Evolutionary conservation across 2,888 invertebrate species (phyloP).

Genomic region (Chrysolina americana): DNA sequence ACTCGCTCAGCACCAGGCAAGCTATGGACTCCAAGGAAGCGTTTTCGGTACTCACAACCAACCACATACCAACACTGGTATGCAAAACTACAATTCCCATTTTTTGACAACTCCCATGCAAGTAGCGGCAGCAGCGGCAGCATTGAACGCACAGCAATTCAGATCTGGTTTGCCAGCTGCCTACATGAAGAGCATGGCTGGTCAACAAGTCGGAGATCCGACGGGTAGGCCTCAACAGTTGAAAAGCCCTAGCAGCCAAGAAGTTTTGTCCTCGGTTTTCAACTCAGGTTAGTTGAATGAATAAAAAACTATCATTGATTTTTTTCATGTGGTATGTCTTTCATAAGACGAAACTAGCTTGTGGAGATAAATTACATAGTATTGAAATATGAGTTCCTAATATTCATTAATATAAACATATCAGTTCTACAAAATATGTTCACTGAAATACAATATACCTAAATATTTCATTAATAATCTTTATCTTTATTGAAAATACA

Average conservation of each 20-base stretch:
- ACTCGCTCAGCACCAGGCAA: conserved; percentile 68
- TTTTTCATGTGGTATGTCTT: no score
- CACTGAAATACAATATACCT: no score
- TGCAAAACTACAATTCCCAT: conserved; percentile 72
- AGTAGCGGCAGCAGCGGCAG: conserved; percentile 76
- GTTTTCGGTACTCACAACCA: conserved; percentile 70
- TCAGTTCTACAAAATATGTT: no score
- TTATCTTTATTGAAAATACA: no score
- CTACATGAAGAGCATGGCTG: conserved; percentile 65
- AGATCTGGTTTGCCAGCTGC: conserved; percentile 71
- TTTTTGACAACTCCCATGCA: conserved; percentile 77
- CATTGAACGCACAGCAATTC: conserved; percentile 76
- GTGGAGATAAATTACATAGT: no score
- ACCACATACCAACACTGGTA: conserved; percentile 69
- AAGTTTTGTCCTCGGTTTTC: conserved; percentile 74
- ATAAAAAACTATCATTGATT: no score
- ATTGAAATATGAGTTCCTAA: no score
- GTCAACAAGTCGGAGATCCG: conserved; percentile 63
- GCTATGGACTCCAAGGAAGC: conserved; percentile 71
- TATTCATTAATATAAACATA: no score
- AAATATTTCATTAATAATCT: no score
- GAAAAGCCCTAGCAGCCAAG: conserved; percentile 73
- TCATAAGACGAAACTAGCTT: no score
- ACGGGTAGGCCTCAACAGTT: conserved; percentile 71
- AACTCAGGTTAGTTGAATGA: conserved; percentile 69